These are phyloP conservation scores for Nycteola revayana DNA, from an alignment of 2,888 invertebrate genomes.

Conservation along the genomic window DNA sequence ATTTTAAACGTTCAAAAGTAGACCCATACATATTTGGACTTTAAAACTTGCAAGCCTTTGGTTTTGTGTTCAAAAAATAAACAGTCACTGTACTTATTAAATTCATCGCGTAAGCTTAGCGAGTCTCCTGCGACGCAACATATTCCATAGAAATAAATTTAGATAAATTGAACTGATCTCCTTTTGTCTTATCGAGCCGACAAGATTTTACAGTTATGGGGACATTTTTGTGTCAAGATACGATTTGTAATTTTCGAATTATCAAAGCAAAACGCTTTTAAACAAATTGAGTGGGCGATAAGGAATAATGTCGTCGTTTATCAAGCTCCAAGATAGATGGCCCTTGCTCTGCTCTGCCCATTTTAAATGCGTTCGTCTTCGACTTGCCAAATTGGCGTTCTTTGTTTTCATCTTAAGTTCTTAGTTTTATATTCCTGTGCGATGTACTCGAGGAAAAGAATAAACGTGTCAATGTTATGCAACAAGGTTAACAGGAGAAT, in stretches of 20 bases:
- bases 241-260: slow-evolving; percentile 82
- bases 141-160: slow-evolving; percentile 51
- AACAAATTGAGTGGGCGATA: slow-evolving; percentile 82
- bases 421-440: slow-evolving; percentile 51
- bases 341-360: slow-evolving; percentile 78
- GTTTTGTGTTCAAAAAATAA: too few species aligned
- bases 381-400: slow-evolving; percentile 78
- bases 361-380: slow-evolving; percentile 82
- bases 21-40: too few species aligned
- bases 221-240: slow-evolving; percentile 76
- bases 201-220: slow-evolving; percentile 65
- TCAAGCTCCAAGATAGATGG: slow-evolving; percentile 80
- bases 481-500: too few species aligned
- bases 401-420: slow-evolving; percentile 69
- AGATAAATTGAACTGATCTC: slow-evolving; percentile 57
- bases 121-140: slow-evolving; percentile 16
- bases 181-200: slow-evolving; percentile 54
- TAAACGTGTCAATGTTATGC: too few species aligned
- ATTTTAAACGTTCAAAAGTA: too few species aligned
- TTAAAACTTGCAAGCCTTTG: too few species aligned
- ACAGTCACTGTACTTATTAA: too few species aligned
- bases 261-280: slow-evolving; percentile 82
- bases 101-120: too few species aligned
- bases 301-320: slow-evolving; percentile 82
- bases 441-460: too few species aligned